Percentiles rank a stretch among this genome's conserved stretches.
Evolutionary conservation across 2,888 invertebrate species (phyloP).

Genomic region (Apodemia mormo): DNA sequence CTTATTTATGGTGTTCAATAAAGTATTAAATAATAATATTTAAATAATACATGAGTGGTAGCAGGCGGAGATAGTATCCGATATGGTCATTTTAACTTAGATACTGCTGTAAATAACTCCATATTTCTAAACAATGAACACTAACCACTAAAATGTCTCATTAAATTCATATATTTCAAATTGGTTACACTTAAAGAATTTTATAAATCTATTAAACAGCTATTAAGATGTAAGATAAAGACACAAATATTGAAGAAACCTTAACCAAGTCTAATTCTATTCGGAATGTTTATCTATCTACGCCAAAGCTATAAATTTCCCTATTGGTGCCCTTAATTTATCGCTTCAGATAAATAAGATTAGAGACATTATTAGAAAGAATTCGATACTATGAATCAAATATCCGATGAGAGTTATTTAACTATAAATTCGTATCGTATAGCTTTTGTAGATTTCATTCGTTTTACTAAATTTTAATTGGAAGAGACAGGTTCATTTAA

Average conservation of each 20-base stretch:
- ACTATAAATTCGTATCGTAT: neutral
- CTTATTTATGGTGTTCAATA: no score
- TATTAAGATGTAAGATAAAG: constrained; percentile 4
- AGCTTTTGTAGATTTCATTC: neutral
- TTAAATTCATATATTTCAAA: neutral
- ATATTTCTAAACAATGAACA: no score
- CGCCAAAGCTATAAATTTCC: neutral
- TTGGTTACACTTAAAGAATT: neutral
- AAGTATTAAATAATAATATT: no score
- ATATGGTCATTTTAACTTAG: no score
- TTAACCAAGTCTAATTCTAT: neutral
- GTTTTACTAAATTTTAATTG: neutral
- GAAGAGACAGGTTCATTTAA: neutral
- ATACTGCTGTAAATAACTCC: no score
- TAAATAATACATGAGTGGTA: no score
- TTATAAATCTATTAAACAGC: neutral
- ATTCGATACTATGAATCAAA: constrained; percentile 1
- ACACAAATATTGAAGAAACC: neutral
- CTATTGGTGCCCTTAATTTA: constrained; percentile 1
- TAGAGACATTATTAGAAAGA: constrained; percentile 4
- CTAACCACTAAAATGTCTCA: neutral
- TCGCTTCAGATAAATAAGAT: constrained; percentile 8
- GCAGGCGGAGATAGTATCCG: no score
- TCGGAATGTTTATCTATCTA: neutral
- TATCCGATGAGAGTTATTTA: neutral